These are phyloP conservation scores for Peromyscus attwateri DNA, from an alignment of 2,797 vertebrate species.

Conservation along the genomic window DNA sequence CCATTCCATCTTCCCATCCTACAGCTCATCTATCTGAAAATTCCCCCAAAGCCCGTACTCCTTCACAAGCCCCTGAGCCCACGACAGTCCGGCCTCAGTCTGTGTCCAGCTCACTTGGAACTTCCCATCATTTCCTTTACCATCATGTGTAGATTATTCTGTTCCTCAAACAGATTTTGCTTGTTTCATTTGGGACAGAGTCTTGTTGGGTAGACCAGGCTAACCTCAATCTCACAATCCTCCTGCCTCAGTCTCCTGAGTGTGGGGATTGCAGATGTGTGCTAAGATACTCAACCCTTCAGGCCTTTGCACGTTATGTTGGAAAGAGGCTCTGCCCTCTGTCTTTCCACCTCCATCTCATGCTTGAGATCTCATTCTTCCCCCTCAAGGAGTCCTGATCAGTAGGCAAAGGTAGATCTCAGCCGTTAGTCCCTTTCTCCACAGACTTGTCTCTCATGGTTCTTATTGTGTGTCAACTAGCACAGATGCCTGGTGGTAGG, in stretches of 20 bases:
- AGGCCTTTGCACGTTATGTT: not conserved
- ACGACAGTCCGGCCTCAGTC: too few relatives aligned
- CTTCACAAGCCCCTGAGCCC: not conserved
- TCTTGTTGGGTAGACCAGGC: too few relatives aligned
- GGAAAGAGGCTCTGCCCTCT: not conserved
- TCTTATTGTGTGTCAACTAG: accelerated
- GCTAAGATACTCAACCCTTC: not conserved
- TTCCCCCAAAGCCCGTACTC: not conserved
- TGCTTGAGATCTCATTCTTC: not conserved
- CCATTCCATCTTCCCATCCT: not conserved
- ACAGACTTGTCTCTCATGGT: not conserved
- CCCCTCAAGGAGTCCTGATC: not conserved
- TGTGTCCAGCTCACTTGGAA: not conserved
- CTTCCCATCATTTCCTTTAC: too few relatives aligned
- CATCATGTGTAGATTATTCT: not conserved
- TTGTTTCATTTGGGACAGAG: not conserved
- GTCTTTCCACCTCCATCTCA: not conserved
- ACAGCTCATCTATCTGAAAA: not conserved
- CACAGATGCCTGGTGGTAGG: not conserved
- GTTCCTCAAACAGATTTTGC: not conserved
- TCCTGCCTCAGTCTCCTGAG: too few relatives aligned
- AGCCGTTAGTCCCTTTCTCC: accelerated
- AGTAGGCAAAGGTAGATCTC: too few relatives aligned
- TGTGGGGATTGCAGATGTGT: not conserved
- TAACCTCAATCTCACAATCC: too few relatives aligned